These are phyloP conservation scores for Encarsia formosa DNA, from an alignment of 2,888 invertebrate genomes.

Conservation along the genomic window DNA sequence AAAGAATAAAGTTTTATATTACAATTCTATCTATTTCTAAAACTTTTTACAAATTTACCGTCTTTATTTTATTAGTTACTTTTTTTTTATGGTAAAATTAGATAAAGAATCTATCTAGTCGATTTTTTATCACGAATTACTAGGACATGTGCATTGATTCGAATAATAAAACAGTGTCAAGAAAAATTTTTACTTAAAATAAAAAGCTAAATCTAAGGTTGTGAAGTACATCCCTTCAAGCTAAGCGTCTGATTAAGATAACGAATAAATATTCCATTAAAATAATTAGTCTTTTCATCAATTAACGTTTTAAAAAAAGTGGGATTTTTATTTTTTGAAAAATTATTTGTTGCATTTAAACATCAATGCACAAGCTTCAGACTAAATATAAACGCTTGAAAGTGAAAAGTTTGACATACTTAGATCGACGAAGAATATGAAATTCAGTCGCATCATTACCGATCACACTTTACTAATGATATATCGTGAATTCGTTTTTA, in stretches of 20 bases:
- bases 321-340: neutral
- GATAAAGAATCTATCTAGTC: constrained; percentile 12
- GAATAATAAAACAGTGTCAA: constrained; percentile 1
- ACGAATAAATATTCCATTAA: neutral
- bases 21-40: constrained; percentile 19
- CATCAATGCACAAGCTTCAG: neutral
- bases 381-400: neutral
- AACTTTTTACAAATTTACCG: constrained; percentile 22
- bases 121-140: constrained; percentile 13
- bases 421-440: constrained; percentile 1
- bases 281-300: neutral
- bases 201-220: constrained; percentile 2
- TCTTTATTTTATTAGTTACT: constrained; percentile 11
- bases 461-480: constrained; percentile 14
- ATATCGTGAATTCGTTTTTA: constrained; percentile 7
- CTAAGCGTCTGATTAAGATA: neutral
- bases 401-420: neutral
- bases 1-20: constrained; percentile 20
- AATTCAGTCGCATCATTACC: constrained; percentile 16
- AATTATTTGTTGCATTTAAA: neutral
- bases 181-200: constrained; percentile 6
- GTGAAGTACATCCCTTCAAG: neutral
- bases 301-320: neutral
- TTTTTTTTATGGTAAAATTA: constrained; percentile 13
- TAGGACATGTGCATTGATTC: constrained; percentile 15